Evolutionary conservation across 2,888 invertebrate genomes (phyloP).

Genomic region (Philhelius pedissequus): DNA sequence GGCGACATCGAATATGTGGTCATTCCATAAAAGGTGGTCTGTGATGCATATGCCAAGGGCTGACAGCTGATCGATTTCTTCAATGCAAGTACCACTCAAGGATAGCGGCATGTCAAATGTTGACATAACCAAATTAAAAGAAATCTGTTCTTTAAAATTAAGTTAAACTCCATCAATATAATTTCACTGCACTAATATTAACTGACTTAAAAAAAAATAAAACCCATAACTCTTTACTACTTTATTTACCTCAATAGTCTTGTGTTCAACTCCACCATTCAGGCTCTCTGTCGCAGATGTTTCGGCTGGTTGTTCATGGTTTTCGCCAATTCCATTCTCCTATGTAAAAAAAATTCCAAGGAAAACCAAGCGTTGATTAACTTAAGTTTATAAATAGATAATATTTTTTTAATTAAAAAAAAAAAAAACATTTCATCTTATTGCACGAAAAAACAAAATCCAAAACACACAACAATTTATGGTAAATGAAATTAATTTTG

Average conservation of each 20-base stretch:
- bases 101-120: too few relatives aligned
- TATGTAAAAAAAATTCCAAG: conserved; percentile 38
- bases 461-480: conserved; percentile 5
- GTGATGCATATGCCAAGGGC: too few relatives aligned
- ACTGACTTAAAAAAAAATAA: too few relatives aligned
- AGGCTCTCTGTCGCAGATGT: conserved; percentile 71
- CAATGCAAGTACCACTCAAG: too few relatives aligned
- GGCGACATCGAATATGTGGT: too few relatives aligned
- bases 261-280: conserved; percentile 70
- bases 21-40: too few relatives aligned
- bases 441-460: conserved; percentile 17
- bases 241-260: conserved; percentile 69
- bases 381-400: background rate
- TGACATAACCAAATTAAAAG: too few relatives aligned
- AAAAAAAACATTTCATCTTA: conserved; percentile 32
- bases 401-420: background rate
- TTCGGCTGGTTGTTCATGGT: conserved; percentile 69
- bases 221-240: too few relatives aligned
- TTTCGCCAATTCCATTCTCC: conserved; percentile 71
- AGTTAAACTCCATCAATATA: too few relatives aligned
- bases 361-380: background rate
- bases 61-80: too few relatives aligned
- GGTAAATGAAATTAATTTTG: background rate
- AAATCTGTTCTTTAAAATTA: too few relatives aligned
- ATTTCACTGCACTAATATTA: too few relatives aligned